Percentiles rank a stretch among this genome's conserved stretches.
Evolutionary conservation across 1,140 invertebrate genomes (phyloP).

Genomic region (Brachionus paranguensis): DNA sequence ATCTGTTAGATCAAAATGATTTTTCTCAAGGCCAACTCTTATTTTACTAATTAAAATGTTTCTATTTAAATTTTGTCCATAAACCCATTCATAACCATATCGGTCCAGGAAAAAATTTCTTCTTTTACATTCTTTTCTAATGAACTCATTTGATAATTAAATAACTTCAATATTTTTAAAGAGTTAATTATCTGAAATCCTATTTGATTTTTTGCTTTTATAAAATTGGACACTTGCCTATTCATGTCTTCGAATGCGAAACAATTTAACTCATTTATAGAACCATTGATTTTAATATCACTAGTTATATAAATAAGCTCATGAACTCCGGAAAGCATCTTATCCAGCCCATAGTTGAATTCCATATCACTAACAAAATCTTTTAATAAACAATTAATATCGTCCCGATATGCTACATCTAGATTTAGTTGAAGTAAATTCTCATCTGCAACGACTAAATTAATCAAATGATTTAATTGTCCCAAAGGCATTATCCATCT

Average conservation of each 20-base stretch:
- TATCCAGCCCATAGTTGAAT: not conserved
- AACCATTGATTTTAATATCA: not conserved
- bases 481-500: not conserved
- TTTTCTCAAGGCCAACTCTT: not conserved
- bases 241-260: not conserved
- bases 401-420: not conserved
- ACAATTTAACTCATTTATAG: not conserved
- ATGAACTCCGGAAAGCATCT: not conserved
- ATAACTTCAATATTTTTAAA: not conserved
- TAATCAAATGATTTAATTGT: not conserved
- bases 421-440: not conserved
- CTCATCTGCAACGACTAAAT: not conserved
- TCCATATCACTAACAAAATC: not conserved
- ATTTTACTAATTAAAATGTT: not conserved
- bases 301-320: not conserved
- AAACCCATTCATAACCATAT: not conserved
- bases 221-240: not conserved
- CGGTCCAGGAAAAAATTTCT: not conserved
- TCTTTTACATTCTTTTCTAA: not conserved
- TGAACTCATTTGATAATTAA: not conserved
- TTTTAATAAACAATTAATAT: slow-evolving; percentile 13
- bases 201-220: not conserved
- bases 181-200: not conserved
- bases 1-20: not conserved
- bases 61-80: not conserved